phyloP scores from a whole-genome alignment of 1,140 invertebrate genomes.

The Acromyrmex charruanus region DNA sequence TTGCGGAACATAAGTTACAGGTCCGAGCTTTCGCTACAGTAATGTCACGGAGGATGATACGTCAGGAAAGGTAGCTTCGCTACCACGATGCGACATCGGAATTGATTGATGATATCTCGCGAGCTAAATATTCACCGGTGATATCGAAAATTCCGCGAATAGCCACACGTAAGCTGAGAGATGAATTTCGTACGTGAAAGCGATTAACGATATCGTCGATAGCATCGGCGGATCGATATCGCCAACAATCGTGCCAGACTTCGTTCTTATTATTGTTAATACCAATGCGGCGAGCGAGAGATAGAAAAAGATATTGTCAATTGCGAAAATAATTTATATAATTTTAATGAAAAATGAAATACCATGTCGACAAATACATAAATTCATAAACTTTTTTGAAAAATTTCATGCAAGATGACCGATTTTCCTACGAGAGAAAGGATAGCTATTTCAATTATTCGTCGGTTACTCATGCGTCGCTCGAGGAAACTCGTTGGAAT shows the following conservation, averaged over 20 bases:
- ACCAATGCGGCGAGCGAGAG: not conserved
- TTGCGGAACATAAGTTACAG: slow-evolving; percentile 41
- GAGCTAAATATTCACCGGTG: slow-evolving; percentile 43
- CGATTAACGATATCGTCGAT: slow-evolving; percentile 32
- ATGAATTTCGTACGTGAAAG: slow-evolving; percentile 49
- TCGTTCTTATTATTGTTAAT: slow-evolving; percentile 33
- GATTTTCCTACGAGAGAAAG: not conserved
- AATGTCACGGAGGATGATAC: not conserved
- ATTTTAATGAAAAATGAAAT: slow-evolving; percentile 40
- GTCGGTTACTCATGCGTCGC: slow-evolving; percentile 6
- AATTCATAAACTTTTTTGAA: slow-evolving; percentile 39
- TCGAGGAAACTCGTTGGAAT: slow-evolving; percentile 10
- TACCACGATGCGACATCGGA: slow-evolving; percentile 7
- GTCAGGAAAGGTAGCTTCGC: slow-evolving; percentile 29
- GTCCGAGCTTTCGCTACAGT: not conserved
- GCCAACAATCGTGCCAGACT: not conserved
- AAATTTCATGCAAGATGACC: slow-evolving; percentile 20
- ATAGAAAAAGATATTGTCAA: not conserved
- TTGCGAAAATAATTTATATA: slow-evolving; percentile 13
- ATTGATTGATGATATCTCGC: slow-evolving; percentile 51
- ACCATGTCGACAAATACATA: slow-evolving; percentile 28
- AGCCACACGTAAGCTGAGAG: not conserved
- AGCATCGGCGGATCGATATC: slow-evolving; percentile 26
- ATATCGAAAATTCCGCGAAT: slow-evolving; percentile 62
- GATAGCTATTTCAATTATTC: slow-evolving; percentile 53